Conservation (phyloP, 2,888 invertebrate species). For the Cryptosula pallasiana region DNA sequence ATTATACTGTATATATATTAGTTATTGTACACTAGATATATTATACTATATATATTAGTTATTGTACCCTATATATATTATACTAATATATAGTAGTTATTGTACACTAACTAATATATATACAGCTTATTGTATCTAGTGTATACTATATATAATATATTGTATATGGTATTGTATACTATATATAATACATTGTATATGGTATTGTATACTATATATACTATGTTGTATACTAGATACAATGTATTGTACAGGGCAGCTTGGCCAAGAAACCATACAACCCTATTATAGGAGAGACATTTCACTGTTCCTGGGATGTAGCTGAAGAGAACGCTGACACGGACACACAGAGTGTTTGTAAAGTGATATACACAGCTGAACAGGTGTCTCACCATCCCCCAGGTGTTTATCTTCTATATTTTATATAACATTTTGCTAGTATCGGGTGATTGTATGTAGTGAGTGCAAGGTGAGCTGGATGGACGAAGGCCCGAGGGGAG, state of each 20-base stretch:
- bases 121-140: not conserved
- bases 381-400: conserved; percentile 59
- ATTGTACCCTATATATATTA: too few species aligned
- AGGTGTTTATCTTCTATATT: too few species aligned
- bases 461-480: too few species aligned
- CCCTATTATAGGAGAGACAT: conserved; percentile 58
- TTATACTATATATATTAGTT: too few species aligned
- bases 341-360: not conserved
- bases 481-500: too few species aligned
- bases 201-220: not conserved
- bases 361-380: conserved; percentile 52
- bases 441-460: too few species aligned
- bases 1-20: too few species aligned
- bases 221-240: not conserved
- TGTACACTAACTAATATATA: not conserved
- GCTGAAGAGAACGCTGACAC: conserved; percentile 28
- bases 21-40: too few species aligned
- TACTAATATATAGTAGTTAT: too few species aligned
- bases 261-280: conserved; percentile 59
- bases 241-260: conserved; percentile 38
- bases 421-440: too few species aligned
- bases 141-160: not conserved
- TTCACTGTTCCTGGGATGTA: conserved; percentile 57
- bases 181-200: not conserved
- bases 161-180: not conserved